phyloP scores from a whole-genome alignment of 2,113 vertebrate species.

The Psittacus erithacus region DNA sequence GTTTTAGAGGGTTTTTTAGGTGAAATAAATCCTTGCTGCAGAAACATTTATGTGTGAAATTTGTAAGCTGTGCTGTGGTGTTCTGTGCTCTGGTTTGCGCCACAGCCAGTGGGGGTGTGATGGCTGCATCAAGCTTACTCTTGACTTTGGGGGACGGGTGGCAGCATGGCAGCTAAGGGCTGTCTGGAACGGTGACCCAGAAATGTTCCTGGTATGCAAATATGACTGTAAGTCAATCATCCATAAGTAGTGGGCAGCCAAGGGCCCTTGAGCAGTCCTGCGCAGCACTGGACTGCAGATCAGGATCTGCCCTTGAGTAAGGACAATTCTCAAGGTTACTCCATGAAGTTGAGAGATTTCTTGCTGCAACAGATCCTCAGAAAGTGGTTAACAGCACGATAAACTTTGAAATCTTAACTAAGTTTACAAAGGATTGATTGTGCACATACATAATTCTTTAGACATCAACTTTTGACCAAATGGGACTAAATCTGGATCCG shows the following conservation, averaged over 20 bases:
- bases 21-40: not conserved
- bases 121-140: not conserved
- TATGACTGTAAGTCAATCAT: not conserved
- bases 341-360: not conserved
- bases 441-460: not conserved
- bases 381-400: not conserved
- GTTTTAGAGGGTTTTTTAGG: not conserved
- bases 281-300: accelerated
- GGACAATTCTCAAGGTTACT: not conserved
- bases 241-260: not conserved
- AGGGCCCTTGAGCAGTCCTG: not conserved
- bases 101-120: not conserved
- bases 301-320: not conserved
- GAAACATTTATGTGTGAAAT: not conserved
- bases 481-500: not conserved
- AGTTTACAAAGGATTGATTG: not conserved
- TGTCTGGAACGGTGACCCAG: not conserved
- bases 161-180: not conserved
- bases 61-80: not conserved
- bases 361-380: accelerated
- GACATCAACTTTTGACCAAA: no score
- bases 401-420: not conserved
- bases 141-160: not conserved
- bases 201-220: not conserved
- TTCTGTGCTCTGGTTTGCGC: not conserved